Evolutionary conservation across 2,888 invertebrate genomes (phyloP), one percentile per base, ranked within the genome.

Genomic region (Sussaba pulchella): DNA sequence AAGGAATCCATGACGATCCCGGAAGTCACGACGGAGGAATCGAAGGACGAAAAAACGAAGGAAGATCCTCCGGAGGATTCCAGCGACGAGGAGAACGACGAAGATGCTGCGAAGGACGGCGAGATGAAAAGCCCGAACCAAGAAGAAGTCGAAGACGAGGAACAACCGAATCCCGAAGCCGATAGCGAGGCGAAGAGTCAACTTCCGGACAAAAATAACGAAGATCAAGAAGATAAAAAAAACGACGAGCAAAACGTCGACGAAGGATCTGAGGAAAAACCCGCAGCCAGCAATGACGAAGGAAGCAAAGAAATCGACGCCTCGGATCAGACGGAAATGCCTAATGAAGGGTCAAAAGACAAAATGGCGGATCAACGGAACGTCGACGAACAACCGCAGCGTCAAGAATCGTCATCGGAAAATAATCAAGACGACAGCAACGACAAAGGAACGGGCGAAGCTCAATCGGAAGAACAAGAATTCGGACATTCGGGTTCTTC

Each of bases 381-480:
- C 81, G 93, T 94, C 47, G 91, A 93, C 76, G n/a, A n/a, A n/a
- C n/a, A n/a, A n/a, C n/a, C n/a, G n/a, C 93, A 94, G 52, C 93
- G 85, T 24, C 83, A 85, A 61, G 79, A 84, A n/a, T 59, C 93
- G 0, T 91, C 93, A 0, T 92, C 93, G 0, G 93, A 93, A 17
- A 93, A 91, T 57, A 93, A 92, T 0, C 93, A 94, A 75, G 94
- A 94, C 52, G 93, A 94, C 0, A 94, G 95, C 84, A 93, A 94
- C 54, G 94, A 95, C 79, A 95, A 96, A 79, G 95, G 95, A 0
- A 93, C 95, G 1, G 97, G 97, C 0, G 95, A 96, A 63, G 95
- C 97, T 0, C 96, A 97, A 86, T 94, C 96, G 80, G 96, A 96
- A 85, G 94, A 95, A 86, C 95, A 94, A 75, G 94, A 95, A 52